phyloP scores from a whole-genome alignment of 1,140 invertebrate genomes.

The Ips typographus region DNA sequence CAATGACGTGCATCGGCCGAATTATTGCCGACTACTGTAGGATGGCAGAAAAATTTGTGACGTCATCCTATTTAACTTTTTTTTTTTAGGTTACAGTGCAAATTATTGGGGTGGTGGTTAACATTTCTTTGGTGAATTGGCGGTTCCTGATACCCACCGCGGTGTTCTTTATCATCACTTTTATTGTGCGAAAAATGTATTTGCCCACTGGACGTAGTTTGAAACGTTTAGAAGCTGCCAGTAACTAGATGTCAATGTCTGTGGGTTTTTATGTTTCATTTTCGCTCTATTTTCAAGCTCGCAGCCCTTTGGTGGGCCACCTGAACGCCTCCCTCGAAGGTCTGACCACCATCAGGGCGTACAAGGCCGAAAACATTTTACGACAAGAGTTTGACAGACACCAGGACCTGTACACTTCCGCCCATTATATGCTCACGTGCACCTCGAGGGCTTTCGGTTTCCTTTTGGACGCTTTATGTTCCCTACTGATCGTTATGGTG shows the following conservation, averaged over 20 bases:
- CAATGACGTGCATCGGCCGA: too few species aligned
- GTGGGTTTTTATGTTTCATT: neutral
- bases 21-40: too few species aligned
- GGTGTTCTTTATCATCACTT: conserved; percentile 57
- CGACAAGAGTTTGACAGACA: conserved; percentile 78
- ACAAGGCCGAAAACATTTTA: conserved; percentile 74
- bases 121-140: conserved; percentile 34
- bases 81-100: conserved; percentile 24
- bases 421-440: conserved; percentile 64
- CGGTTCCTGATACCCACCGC: conserved; percentile 50
- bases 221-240: conserved; percentile 65
- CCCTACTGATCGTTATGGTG: conserved; percentile 69
- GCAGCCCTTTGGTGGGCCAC: conserved; percentile 84
- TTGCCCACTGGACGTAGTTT: conserved; percentile 63
- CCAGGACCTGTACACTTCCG: conserved; percentile 72
- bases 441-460: conserved; percentile 71
- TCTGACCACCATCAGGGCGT: conserved; percentile 86
- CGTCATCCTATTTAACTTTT: neutral
- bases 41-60: neutral
- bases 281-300: conserved; percentile 37
- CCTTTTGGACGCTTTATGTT: conserved; percentile 74
- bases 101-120: conserved; percentile 34
- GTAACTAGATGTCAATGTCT: conserved; percentile 51
- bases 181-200: conserved; percentile 60
- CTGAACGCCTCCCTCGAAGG: conserved; percentile 87